phyloP scores from a whole-genome alignment of 2,888 invertebrate genomes.

The Phalera bucephala region DNA sequence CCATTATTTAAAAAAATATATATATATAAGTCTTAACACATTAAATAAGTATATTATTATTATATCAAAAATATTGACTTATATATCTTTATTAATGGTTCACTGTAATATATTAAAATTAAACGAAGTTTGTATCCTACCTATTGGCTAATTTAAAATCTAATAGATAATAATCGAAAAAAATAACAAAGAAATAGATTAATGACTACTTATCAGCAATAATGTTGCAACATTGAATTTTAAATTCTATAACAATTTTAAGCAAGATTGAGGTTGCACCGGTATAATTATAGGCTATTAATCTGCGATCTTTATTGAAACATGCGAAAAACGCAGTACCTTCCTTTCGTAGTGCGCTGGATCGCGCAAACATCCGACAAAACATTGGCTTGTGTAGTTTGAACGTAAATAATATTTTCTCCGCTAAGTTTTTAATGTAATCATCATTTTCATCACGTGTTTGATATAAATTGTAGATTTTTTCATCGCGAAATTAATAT shows the following conservation, averaged over 20 bases:
- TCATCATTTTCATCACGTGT: not conserved
- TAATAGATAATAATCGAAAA: not conserved
- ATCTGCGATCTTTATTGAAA: constrained; percentile 33
- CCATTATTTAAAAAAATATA: too few relatives aligned
- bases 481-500: too few relatives aligned
- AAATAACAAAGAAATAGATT: not conserved
- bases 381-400: constrained; percentile 16
- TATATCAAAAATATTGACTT: too few relatives aligned
- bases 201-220: not conserved
- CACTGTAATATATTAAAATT: too few relatives aligned
- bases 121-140: too few relatives aligned
- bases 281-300: constrained; percentile 11
- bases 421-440: not conserved
- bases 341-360: constrained; percentile 46
- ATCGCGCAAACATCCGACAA: constrained; percentile 69
- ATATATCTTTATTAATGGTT: too few relatives aligned
- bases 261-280: not conserved
- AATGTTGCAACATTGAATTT: not conserved
- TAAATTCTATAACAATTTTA: not conserved
- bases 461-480: too few relatives aligned
- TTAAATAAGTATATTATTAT: too few relatives aligned
- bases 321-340: constrained; percentile 55
- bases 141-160: too few relatives aligned
- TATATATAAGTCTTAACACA: too few relatives aligned
- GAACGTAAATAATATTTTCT: constrained; percentile 13